phyloP scores from a whole-genome alignment of 2,113 vertebrate genomes.

The Puntigrus tetrazona region DNA sequence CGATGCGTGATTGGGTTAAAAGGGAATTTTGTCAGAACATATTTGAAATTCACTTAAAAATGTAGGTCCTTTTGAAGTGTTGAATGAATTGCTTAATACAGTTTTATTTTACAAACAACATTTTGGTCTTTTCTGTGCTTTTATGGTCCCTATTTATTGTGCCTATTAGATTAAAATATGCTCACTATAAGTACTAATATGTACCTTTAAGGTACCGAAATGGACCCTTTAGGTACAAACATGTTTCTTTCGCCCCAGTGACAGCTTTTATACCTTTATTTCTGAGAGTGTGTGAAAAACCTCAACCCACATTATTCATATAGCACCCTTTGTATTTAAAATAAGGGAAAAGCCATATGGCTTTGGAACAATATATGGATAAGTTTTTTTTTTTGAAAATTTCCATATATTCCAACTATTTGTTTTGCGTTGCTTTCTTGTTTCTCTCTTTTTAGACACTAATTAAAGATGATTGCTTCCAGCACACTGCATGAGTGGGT shows the following conservation, averaged over 20 bases:
- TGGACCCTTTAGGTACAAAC: too few species aligned
- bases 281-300: not conserved
- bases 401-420: not conserved
- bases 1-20: too few species aligned
- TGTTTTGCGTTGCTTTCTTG: not conserved
- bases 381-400: not conserved
- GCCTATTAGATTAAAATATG: too few species aligned
- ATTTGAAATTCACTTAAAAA: not conserved
- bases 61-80: not conserved
- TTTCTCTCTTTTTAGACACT: conserved; percentile 15
- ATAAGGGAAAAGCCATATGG: not conserved
- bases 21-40: not conserved
- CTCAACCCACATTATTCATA: not conserved
- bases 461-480: conserved; percentile 32
- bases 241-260: too few species aligned
- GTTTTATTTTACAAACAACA: not conserved
- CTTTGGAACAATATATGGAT: not conserved
- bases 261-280: too few species aligned
- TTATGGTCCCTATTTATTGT: not conserved
- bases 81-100: not conserved
- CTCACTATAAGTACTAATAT: too few species aligned
- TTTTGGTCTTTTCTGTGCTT: not conserved
- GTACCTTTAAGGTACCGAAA: too few species aligned
- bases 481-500: conserved; percentile 26
- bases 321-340: not conserved